Evolutionary conservation across 2,797 vertebrate species (phyloP).

Genomic region (Cynodonichthys magdalenae): DNA sequence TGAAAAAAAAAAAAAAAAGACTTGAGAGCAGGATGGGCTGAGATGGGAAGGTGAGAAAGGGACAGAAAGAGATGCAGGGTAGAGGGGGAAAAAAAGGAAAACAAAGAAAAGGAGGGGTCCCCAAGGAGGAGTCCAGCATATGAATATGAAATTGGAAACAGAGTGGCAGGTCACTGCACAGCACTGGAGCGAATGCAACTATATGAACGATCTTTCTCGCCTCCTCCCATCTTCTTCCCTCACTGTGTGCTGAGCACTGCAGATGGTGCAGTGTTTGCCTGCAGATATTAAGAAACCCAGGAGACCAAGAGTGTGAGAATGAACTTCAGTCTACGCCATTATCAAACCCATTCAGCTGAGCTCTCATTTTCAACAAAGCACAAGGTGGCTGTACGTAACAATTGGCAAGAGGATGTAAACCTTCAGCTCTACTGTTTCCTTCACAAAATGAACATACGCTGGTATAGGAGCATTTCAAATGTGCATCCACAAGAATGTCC

Average conservation of each 20-base stretch:
- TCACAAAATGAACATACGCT: slow-evolving; percentile 53
- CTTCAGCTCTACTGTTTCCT: slow-evolving; percentile 44
- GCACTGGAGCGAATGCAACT: slow-evolving; percentile 62
- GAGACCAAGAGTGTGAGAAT: slow-evolving; percentile 61
- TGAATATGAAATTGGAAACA: slow-evolving; percentile 77
- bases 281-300: slow-evolving; percentile 77
- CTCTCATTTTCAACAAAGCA: slow-evolving; percentile 36
- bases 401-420: slow-evolving; percentile 40
- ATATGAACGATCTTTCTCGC: slow-evolving; percentile 37
- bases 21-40: slow-evolving; percentile 66
- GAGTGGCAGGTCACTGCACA: slow-evolving; percentile 67
- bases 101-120: slow-evolving; percentile 50
- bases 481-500: slow-evolving; percentile 16
- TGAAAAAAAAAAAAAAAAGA: slow-evolving; percentile 80
- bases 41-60: slow-evolving; percentile 51
- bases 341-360: slow-evolving; percentile 42
- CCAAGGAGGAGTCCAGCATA: slow-evolving; percentile 69
- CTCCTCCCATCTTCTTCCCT: slow-evolving; percentile 26
- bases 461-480: slow-evolving; percentile 31
- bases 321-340: slow-evolving; percentile 44
- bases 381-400: slow-evolving; percentile 32
- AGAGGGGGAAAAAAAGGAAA: slow-evolving; percentile 39
- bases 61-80: slow-evolving; percentile 16
- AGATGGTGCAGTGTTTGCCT: slow-evolving; percentile 78
- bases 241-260: slow-evolving; percentile 58